Percentiles rank a stretch among this genome's conserved stretches.
Conservation (phyloP, 2,888 invertebrate species). For the Candidula unifasciata region DNA sequence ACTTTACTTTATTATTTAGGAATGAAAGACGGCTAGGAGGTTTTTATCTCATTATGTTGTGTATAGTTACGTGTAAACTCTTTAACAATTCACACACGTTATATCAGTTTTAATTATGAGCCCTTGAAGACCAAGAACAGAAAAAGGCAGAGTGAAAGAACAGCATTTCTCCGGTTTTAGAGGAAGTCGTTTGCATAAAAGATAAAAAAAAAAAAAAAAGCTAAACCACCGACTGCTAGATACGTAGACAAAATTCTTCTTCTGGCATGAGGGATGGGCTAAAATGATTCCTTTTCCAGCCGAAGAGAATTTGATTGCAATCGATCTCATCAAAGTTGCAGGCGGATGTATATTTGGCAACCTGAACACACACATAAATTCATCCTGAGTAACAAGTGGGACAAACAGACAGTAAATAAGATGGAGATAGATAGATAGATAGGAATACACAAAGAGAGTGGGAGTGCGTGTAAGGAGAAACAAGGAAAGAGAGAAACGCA, state of each 20-base stretch:
- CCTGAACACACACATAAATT: neutral
- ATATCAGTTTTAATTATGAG: too few relatives aligned
- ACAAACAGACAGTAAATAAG: neutral
- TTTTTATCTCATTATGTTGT: too few relatives aligned
- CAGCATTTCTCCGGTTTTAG: neutral
- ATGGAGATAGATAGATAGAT: neutral
- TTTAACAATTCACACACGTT: too few relatives aligned
- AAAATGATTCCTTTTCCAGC: neutral
- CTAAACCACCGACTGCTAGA: too few relatives aligned
- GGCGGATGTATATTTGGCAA: conserved; percentile 1
- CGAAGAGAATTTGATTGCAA: conserved; percentile 6
- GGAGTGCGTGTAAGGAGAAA: neutral
- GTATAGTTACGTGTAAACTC: neutral
- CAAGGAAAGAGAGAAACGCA: neutral
- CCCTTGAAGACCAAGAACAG: too few relatives aligned
- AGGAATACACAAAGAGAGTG: neutral
- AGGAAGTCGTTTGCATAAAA: neutral
- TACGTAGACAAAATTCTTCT: neutral
- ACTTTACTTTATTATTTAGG: too few relatives aligned
- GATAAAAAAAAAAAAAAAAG: too few relatives aligned
- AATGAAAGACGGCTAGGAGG: too few relatives aligned
- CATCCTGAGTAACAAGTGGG: neutral
- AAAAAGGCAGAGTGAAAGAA: neutral
- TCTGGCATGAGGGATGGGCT: neutral
- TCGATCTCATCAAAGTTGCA: neutral